Evolutionary conservation across 53 echinoderm and acorn worm species (phyloP).

Genomic region (Zoroaster sp.): DNA sequence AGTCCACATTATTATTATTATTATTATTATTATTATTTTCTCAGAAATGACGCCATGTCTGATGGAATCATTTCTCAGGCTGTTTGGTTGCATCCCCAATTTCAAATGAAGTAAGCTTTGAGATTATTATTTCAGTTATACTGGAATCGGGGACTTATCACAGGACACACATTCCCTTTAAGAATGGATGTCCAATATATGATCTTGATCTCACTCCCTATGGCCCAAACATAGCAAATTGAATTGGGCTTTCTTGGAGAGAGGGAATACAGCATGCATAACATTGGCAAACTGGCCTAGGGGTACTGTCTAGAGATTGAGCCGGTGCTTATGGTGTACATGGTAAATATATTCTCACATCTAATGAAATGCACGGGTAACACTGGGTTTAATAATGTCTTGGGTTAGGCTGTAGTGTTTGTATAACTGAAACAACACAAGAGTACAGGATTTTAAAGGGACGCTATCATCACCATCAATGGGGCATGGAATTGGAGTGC

Average conservation of each 20-base stretch:
- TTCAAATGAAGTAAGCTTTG: too few species aligned
- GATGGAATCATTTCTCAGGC: too few species aligned
- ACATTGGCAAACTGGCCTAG: not conserved
- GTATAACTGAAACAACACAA: conserved; percentile 21
- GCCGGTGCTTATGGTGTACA: not conserved
- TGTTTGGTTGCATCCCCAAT: too few species aligned
- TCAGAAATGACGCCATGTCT: too few species aligned
- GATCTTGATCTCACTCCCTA: not conserved
- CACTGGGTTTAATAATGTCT: not conserved
- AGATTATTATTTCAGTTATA: too few species aligned
- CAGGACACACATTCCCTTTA: too few species aligned
- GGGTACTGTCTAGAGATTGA: not conserved
- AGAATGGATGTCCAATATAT: not conserved
- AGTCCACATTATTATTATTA: too few species aligned
- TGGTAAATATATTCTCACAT: not conserved
- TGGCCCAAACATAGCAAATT: not conserved
- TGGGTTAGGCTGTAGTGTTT: not conserved
- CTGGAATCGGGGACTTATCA: too few species aligned
- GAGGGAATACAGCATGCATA: not conserved
- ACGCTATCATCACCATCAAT: too few species aligned
- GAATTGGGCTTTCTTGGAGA: not conserved
- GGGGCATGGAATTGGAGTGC: too few species aligned
- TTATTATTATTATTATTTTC: too few species aligned
- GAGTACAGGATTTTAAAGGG: too few species aligned
- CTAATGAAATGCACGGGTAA: not conserved